Conservation (phyloP, 2,113 vertebrate genomes). For the Ceyx margarethae region DNA sequence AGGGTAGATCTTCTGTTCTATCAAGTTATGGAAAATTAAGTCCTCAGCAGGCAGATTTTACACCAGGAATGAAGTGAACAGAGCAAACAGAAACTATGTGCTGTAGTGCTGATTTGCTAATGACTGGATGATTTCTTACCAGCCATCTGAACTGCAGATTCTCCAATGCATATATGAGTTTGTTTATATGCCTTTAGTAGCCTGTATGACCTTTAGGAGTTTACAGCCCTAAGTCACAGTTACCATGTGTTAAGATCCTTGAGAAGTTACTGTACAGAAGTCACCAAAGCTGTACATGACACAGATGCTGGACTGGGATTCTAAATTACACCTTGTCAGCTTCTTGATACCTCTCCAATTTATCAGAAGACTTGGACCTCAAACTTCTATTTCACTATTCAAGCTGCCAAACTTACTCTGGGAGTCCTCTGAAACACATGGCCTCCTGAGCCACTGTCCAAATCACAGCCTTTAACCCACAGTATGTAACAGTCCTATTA, state of each 20-base stretch:
- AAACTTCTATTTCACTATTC: background rate
- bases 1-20: background rate
- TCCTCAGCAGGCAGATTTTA: background rate
- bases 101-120: fast-evolving
- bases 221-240: background rate
- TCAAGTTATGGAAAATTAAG: background rate
- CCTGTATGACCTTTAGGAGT: background rate
- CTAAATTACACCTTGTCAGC: background rate
- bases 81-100: background rate
- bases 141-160: background rate
- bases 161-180: fast-evolving
- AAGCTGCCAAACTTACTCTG: background rate
- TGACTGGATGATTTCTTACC: background rate
- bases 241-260: background rate
- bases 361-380: background rate
- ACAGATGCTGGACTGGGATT: background rate
- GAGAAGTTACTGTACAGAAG: background rate
- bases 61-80: background rate
- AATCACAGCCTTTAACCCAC: background rate
- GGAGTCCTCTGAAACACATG: background rate
- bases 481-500: background rate
- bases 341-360: background rate
- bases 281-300: background rate
- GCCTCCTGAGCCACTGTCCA: background rate
- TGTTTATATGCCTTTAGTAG: background rate